Percentiles rank a stretch among this genome's conserved stretches.
phyloP scores from a whole-genome alignment of 2,888 invertebrate species.

The Miltochrista miniata region DNA sequence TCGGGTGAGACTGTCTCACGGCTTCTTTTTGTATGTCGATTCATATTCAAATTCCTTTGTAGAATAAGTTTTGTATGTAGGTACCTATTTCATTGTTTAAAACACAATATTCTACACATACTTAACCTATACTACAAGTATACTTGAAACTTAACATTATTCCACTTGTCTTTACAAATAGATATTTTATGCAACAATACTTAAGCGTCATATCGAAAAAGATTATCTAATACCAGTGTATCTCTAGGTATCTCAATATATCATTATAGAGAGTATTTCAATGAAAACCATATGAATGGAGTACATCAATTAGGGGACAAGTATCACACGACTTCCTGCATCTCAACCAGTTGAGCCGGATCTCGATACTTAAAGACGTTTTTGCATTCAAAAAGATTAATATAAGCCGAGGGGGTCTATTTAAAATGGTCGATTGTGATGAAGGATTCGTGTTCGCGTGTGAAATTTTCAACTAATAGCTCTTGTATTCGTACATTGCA shows the following conservation, averaged over 20 bases:
- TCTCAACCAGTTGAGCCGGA: slow-evolving; percentile 32
- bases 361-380: slow-evolving; percentile 31
- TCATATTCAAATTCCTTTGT: no score
- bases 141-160: no score
- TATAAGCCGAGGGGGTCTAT: slow-evolving; percentile 29
- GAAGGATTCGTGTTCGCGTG: slow-evolving; percentile 35
- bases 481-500: slow-evolving; percentile 33
- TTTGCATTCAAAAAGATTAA: slow-evolving; percentile 24
- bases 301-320: slow-evolving; percentile 41
- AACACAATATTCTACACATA: no score
- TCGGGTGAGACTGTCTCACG: no score
- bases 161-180: no score
- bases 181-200: slow-evolving; percentile 1
- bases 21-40: no score
- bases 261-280: slow-evolving; percentile 30
- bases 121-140: no score
- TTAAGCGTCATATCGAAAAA: no score
- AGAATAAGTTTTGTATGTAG: no score
- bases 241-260: slow-evolving; percentile 26
- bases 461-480: slow-evolving; percentile 39
- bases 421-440: slow-evolving; percentile 35
- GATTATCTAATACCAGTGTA: no score
- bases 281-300: slow-evolving; percentile 38
- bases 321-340: slow-evolving; percentile 43
- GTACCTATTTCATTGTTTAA: no score